Conservation (phyloP, 2,797 vertebrate species). For the Pagetopsis macropterus region DNA sequence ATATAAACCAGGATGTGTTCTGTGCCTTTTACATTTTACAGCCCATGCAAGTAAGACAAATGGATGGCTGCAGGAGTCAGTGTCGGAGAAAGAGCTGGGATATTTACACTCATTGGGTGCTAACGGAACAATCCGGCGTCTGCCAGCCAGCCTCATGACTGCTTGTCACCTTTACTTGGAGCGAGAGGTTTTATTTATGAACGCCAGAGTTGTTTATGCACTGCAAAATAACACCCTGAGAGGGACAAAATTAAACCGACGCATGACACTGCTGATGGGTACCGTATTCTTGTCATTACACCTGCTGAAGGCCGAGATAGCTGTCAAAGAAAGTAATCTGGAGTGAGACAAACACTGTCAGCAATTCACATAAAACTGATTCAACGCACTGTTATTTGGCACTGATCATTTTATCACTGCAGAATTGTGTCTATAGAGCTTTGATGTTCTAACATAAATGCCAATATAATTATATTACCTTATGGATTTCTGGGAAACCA, state of each 20-base stretch:
- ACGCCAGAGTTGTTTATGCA: conserved; percentile 51
- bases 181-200: conserved; percentile 53
- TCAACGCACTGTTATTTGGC: conserved; percentile 6
- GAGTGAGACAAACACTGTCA: conserved; percentile 28
- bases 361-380: conserved; percentile 8
- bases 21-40: conserved; percentile 19
- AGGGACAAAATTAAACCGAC: conserved; percentile 43
- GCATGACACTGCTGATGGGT: conserved; percentile 25
- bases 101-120: conserved; percentile 11
- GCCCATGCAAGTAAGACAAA: background rate
- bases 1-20: background rate
- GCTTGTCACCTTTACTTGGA: conserved; percentile 30
- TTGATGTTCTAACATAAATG: conserved; percentile 19
- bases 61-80: conserved; percentile 15
- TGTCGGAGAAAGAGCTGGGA: conserved; percentile 22
- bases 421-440: conserved; percentile 1
- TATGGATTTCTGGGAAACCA: conserved; percentile 35
- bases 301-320: conserved; percentile 16
- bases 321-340: conserved; percentile 21
- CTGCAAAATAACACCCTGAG: conserved; percentile 46
- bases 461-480: conserved; percentile 26
- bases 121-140: conserved; percentile 29
- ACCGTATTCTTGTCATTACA: conserved; percentile 41
- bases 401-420: background rate
- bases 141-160: conserved; percentile 37